Evolutionary conservation across 64 coral and sea anemone species (phyloP), one percentile per base, ranked within the genome.

Genomic region (Stichodactyla helianthus): DNA sequence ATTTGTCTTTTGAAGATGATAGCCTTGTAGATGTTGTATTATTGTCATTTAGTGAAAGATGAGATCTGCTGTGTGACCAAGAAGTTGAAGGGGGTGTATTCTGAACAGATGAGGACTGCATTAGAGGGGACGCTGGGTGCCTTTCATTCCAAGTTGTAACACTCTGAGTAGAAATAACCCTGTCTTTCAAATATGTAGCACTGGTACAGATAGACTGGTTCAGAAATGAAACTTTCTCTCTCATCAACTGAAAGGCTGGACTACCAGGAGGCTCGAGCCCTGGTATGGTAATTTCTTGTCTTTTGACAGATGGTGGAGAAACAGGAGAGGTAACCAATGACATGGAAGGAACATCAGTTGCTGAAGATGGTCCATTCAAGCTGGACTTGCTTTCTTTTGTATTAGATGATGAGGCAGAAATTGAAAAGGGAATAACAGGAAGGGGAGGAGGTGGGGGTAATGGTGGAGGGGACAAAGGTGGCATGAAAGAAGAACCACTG

Each of bases 391-490:
- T 19, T 9, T 6, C 59, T 2, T 44, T 22, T 14, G 5, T 17
- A 85, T 2, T 71, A 12, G 26, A 31, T 31, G 26, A 31, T 1
- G 7, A 11, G 15, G 16, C 6, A 15, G 64, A 23, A 78, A 23
- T 71, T 10, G 44, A 5, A 79, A 56, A 44, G 5, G 52, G 23
- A 15, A 52, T 53, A 5, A 31, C 13, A 6, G 86, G 70, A 63
- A 23, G 52, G 22, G 86, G 86, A 6, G 52, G 86, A 5, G 86
- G 71, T 56, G 86, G 56, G 12, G 35, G 76, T 58, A 74, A 52
- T 79, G 77, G 64, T 77, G 82, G 82, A 51, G 82, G 44, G 12
- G 44, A 27, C 35, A 82, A 50, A n/a, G 81, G 26, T 77, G 65
- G 82, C 17, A 23, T 31, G 12, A 56, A 26, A 12, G 68, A 19